Base-by-base conservation (phyloP, 2,888 invertebrate species). In the Eristalinus sepulchralis region DNA sequence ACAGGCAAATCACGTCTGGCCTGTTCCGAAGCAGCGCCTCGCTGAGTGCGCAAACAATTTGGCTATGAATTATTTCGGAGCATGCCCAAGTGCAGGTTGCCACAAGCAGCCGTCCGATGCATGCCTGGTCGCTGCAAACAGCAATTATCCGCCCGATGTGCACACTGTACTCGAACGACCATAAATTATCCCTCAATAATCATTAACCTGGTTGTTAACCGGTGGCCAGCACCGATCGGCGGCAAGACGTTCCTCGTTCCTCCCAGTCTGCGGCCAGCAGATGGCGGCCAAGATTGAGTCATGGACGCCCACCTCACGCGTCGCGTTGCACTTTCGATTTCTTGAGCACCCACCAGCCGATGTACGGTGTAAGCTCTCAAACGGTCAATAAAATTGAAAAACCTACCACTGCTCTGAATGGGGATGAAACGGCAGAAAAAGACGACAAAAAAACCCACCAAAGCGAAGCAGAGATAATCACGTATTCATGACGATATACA, bases 351-450 rank as follows among this genome's bases (percentile, higher is more conserved):
- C 67, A 72, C 84, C 76, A 85, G 76, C 27, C 9, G 24, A 60
- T 34, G 33, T 33, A 70, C 70, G 66, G 34, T 78, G 73, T 73
- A 63, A 57, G 11, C 60, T 67, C 60, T 67, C 72, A 83, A 83
- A 78, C 78, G 85, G 85, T 86, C 85, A 86, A 86, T 86, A 86
- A 86, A 86, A 86, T 86, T 83, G 82, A 86, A 83, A 86, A 59
- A 86, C 73, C 77, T 64, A 86, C 73, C 77, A 59, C 72, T 63
- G 47, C 3, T 20, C 24, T 27, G 60, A 5, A 47, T 1, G 47
- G 47, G 63, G n/a, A 33, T 66, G 13, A 22, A 24, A 10, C 13
- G 33, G 10, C 24, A 20, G 17, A 24, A 22, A 66, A 24, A 20
- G 22, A 22, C 9, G 4, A 24, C n/a, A 63, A 63, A 63, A 34